A percentile compares a stretch with the other conserved stretches of the same genome.
Conservation (phyloP, 2,797 vertebrate species). For the Adrianichthys oophorus region DNA sequence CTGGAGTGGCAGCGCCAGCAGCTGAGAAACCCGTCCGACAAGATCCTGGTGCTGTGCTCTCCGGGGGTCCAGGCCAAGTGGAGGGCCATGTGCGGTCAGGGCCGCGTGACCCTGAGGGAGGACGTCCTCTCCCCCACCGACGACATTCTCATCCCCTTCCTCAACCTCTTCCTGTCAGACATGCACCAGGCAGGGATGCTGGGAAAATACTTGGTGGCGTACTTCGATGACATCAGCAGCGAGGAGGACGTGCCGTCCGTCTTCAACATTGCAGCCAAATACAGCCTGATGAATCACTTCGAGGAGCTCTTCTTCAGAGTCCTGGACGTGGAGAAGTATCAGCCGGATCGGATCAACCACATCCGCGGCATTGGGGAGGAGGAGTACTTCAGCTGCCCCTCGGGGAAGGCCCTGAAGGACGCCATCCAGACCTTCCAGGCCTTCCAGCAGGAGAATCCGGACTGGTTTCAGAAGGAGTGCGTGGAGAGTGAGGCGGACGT, state of each 20-base stretch:
- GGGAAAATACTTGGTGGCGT: slow-evolving; percentile 90
- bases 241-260: slow-evolving; percentile 86
- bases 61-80: slow-evolving; percentile 91
- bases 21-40: slow-evolving; percentile 80
- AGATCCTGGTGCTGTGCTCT: slow-evolving; percentile 92
- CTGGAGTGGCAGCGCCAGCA: slow-evolving; percentile 85
- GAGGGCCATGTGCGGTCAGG: slow-evolving; percentile 86
- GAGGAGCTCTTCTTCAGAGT: slow-evolving; percentile 93
- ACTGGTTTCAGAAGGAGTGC: slow-evolving; percentile 89
- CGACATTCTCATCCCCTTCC: slow-evolving; percentile 89
- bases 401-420: slow-evolving; percentile 78
- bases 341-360: slow-evolving; percentile 83
- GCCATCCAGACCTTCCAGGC: slow-evolving; percentile 82
- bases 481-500: slow-evolving; percentile 69
- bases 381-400: slow-evolving; percentile 78
- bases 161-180: slow-evolving; percentile 89
- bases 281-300: slow-evolving; percentile 90
- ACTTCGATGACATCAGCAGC: slow-evolving; percentile 84
- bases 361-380: slow-evolving; percentile 81
- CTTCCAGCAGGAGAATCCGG: slow-evolving; percentile 80
- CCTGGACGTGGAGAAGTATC: slow-evolving; percentile 89
- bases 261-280: slow-evolving; percentile 84
- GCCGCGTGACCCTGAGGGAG: slow-evolving; percentile 76
- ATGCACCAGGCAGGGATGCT: slow-evolving; percentile 85
- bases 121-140: slow-evolving; percentile 80